A percentile compares a stretch with the other conserved stretches of the same genome.
Evolutionary conservation across 2,888 invertebrate species (phyloP).

Genomic region (Apotomis turbidana): DNA sequence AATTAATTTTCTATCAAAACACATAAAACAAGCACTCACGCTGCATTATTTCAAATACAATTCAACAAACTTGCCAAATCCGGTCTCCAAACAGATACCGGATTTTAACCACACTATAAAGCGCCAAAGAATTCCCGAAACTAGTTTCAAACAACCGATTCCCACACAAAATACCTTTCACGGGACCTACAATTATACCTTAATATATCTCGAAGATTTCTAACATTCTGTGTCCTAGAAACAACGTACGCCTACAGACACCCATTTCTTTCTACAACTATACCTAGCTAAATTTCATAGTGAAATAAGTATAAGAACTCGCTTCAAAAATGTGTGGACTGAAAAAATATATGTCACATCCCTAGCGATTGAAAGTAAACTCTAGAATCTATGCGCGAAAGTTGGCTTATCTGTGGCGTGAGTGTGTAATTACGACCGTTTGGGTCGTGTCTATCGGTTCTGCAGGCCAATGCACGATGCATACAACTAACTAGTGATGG

Average conservation of each 20-base stretch:
- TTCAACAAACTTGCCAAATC: neutral
- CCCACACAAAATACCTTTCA: slow-evolving; percentile 39
- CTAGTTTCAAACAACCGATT: slow-evolving; percentile 24
- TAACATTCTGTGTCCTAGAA: slow-evolving; percentile 80
- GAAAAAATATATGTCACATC: slow-evolving; percentile 16
- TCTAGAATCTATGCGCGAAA: slow-evolving; percentile 26
- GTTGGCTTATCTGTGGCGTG: slow-evolving; percentile 44
- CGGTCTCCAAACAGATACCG: slow-evolving; percentile 8
- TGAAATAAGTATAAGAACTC: slow-evolving; percentile 81
- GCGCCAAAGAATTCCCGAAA: slow-evolving; percentile 29
- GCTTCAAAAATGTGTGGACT: slow-evolving; percentile 70
- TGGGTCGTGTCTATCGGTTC: slow-evolving; percentile 60
- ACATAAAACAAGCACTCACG: neutral
- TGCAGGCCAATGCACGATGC: slow-evolving; percentile 84
- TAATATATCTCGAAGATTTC: slow-evolving; percentile 74
- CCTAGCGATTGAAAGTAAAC: slow-evolving; percentile 28
- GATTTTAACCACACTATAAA: neutral
- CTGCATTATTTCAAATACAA: neutral
- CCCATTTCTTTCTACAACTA: slow-evolving; percentile 81
- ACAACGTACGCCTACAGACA: slow-evolving; percentile 75
- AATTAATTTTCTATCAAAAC: neutral
- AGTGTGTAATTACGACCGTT: slow-evolving; percentile 55
- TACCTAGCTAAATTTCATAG: slow-evolving; percentile 83
- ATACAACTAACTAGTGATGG: slow-evolving; percentile 82
- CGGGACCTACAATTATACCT: slow-evolving; percentile 54